Base-by-base conservation (phyloP, 2,888 invertebrate species). In the Gnatocerus cornutus region DNA sequence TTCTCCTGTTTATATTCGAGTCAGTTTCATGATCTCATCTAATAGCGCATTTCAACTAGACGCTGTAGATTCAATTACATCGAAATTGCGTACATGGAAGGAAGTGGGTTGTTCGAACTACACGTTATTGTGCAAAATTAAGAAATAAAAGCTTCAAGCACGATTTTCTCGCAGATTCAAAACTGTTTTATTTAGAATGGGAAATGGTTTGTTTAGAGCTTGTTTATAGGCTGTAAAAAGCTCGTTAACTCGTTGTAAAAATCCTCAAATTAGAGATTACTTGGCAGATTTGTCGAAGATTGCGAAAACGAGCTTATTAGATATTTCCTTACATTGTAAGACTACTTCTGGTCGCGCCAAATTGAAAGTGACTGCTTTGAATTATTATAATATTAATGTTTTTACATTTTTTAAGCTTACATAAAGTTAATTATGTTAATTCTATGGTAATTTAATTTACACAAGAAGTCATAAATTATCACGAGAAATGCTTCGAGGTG, bases 21-120 rank as follows among this genome's bases (percentile, higher is more conserved):
- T 64, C 64, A 64, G 43, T 64, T 64, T 53, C 64, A 64, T 64
- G 64, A 64, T 64, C 64, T 55, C 53, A 39, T 45, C 55, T 64
- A 55, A 64, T 64, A 33, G 64, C 41, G 55, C 8, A 45, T 64
- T 64, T 64, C 64, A 64, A 45, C 55, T 10, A 55, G 45, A 41
- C 43, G 27, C 53, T 53, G 29, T 39, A 16, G 53, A 53, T 64
- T 64, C 64, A 64, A 64, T 64, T 64, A 46, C 55, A 55, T 37
- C 7, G 16, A 30, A 55, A 64, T 55, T 45, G 64, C 46, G 43
- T 45, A 64, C 52, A 37, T 63, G 41, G 16, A 52, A 41, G 39
- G 16, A 61, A 33, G 37, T 33, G 10, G 14, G 39, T 13, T 7
- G 29, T 50, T 50, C 12, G n/a, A 29, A 6, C 12, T 50, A 12